Percentiles rank a stretch among this genome's conserved stretches.
phyloP scores from a whole-genome alignment of 2,113 vertebrate species.

The Tupaia tana region DNA sequence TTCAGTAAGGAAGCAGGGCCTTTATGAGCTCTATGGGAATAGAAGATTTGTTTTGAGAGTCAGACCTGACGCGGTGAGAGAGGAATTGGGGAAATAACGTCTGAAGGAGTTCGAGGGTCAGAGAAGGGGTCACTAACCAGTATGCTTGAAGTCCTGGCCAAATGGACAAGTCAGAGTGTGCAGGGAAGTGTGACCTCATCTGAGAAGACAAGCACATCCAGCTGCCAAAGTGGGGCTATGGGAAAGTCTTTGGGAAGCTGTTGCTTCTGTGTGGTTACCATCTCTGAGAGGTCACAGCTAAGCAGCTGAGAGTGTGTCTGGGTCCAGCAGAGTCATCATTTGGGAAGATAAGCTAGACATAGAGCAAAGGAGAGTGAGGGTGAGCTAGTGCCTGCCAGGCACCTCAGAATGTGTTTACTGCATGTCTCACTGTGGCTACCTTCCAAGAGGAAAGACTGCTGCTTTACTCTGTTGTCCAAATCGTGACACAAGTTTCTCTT shows the following conservation, averaged over 20 bases:
- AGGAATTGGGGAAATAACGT: neutral
- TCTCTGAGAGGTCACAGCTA: neutral
- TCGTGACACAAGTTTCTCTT: neutral
- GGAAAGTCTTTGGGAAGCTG: neutral
- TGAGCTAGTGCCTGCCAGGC: neutral
- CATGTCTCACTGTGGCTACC: neutral
- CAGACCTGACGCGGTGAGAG: neutral
- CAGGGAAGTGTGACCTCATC: neutral
- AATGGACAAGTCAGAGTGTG: neutral
- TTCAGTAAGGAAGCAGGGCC: neutral
- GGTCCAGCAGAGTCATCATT: neutral
- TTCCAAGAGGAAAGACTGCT: neutral
- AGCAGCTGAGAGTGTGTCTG: neutral
- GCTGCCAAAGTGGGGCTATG: neutral
- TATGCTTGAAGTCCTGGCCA: neutral
- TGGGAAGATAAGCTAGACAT: neutral
- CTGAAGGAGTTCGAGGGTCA: neutral
- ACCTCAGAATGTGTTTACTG: neutral
- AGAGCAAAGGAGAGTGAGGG: neutral
- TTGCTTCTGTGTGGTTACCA: neutral
- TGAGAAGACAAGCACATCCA: neutral
- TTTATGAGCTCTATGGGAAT: neutral
- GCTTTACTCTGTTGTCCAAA: neutral
- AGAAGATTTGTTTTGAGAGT: neutral
- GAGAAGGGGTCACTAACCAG: neutral